Evolutionary conservation across 2,888 invertebrate genomes (phyloP).

Genomic region (Branchinecta sandiegonensis): DNA sequence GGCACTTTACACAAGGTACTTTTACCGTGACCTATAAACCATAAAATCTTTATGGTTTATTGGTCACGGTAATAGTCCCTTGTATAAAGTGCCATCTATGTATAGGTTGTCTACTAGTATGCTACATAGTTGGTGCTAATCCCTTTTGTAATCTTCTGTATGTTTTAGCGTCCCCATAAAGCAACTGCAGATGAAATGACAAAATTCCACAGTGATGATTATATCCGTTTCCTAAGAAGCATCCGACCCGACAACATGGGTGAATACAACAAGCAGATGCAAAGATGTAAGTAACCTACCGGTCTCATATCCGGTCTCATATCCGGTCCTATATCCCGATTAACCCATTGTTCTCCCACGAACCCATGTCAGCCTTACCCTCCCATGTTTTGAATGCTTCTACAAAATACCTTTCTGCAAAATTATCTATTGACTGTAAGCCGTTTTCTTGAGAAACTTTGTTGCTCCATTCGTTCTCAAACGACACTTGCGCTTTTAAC

Average conservation of each 20-base stretch:
- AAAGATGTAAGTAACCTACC: slow-evolving; percentile 56
- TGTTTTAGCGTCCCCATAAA: slow-evolving; percentile 81
- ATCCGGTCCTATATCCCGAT: neutral
- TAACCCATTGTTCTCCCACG: too few relatives aligned
- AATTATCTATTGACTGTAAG: slow-evolving; percentile 20
- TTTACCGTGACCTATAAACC: too few relatives aligned
- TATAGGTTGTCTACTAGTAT: too few relatives aligned
- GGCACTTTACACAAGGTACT: too few relatives aligned
- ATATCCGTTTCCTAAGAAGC: slow-evolving; percentile 87
- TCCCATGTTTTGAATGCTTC: too few relatives aligned
- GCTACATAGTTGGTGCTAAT: too few relatives aligned
- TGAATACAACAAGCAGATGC: slow-evolving; percentile 99
- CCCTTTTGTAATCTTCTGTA: too few relatives aligned
- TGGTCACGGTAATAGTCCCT: too few relatives aligned
- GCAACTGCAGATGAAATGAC: slow-evolving; percentile 99
- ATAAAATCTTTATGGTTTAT: too few relatives aligned
- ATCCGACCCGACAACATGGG: slow-evolving; percentile 98
- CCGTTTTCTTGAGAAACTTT: neutral
- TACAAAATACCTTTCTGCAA: slow-evolving; percentile 11
- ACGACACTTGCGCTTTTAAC: too few relatives aligned
- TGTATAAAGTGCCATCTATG: too few relatives aligned
- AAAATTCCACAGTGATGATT: slow-evolving; percentile 98
- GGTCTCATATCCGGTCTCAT: neutral
- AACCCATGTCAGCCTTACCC: too few relatives aligned
- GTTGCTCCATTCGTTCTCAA: neutral